Evolutionary conservation across 2,888 invertebrate species (phyloP), one percentile per base, ranked within the genome.

Genomic region (Baccha elongata): DNA sequence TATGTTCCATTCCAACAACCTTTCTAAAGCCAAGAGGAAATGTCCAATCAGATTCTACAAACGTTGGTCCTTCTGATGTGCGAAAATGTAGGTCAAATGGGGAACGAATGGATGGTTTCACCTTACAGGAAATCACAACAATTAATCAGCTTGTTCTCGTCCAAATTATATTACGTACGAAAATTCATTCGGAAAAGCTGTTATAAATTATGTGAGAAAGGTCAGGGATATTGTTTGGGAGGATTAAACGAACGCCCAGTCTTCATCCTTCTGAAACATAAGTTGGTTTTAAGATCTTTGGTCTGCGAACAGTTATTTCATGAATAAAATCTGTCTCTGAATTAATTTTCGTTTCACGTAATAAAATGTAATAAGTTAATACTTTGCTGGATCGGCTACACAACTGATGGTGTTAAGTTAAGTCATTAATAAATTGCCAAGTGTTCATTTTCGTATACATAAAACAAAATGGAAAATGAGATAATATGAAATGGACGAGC

Each of bases 141-240:
- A 69, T 69, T 46, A 69, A 69, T 69, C 69, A 58, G 48, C 37
- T 69, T 37, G 21, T 19, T 15, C 46, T 17, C 37, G 23, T 55
- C 21, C 19, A n/a, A 46, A 23, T 46, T 46, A 8, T 21, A 11
- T 21, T 17, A 8, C 4, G 15, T 19, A n/a, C 13, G 44, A 44
- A 44, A 44, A 17, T 44, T 44, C 44, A 37, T 3, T 21, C 3
- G 46, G 11, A 46, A 46, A 46, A 11, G 21, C 0, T n/a, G 46
- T 13, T 11, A 46, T 46, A 19, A 21, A 46, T 46, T 46, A 11
- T 21, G 21, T 19, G 21, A 2, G 1, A 8, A 21, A 19, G 40
- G 40, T 40, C 15, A 40, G 40, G 35, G n/a, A 10, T 35, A n/a
- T 2, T 35, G 35, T 35, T 35, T 11, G 11, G 13, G n/a, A 37